Evolutionary conservation across 2,888 invertebrate species (phyloP), one percentile per base, ranked within the genome.

Genomic region (Drosophila niveifrons): DNA sequence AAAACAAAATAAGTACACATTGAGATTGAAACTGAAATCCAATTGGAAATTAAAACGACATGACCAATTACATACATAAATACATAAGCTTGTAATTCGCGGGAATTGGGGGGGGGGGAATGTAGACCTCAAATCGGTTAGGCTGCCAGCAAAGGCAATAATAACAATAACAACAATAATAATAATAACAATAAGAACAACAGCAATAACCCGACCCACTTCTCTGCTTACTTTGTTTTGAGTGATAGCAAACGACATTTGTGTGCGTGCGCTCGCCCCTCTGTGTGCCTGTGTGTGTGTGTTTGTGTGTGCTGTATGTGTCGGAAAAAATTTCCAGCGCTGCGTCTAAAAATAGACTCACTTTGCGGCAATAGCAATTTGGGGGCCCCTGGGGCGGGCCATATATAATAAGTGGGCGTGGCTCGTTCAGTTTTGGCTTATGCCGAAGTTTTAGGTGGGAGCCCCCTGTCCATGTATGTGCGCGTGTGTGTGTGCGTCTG

Each of bases 241-340:
- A 83, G 71, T 88, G 86, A 83, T 88, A 82, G 74, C 75, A 66
- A 66, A 52, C 65, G 69, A 72, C 65, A 72, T 43, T 62, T 47
- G 61, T 63, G 28, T 68, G 41, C 51, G 55, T 63, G 36, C 15
- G 29, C 46, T 46, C 43, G 34, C 17, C 28, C 41, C 50, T 43
- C 31, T 62, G 34, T 66, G 73, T 59, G 61, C n/a, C n/a, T 72
- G 44, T 47, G 39, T 52, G 28, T 50, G 23, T 39, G 28, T 65
- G 28, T 23, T n/a, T 51, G 34, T 51, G 55, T 44, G 44, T 55
- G 46, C n/a, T 66, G 50, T 58, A 8, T 79, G 75, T 66, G 62
- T 74, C 46, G 62, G 75, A 71, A 79, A 77, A 88, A 86, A 86
- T 86, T 88, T 83, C 86, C 88, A 86, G 83, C 85, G 82, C 82